Conservation (phyloP, 2,797 vertebrate species). For the Sparus aurata region DNA sequence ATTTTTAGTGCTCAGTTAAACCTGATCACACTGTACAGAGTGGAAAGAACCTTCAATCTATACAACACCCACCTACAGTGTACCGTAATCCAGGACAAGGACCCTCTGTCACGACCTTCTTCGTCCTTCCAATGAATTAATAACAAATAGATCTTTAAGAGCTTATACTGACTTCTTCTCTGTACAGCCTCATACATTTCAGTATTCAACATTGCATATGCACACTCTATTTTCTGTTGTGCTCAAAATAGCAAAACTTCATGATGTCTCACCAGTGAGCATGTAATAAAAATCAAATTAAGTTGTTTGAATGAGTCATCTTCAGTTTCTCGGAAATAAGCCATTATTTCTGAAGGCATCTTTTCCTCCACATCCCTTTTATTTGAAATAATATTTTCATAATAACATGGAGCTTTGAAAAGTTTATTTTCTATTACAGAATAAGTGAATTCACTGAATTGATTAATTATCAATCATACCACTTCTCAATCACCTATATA, state of each 20-base stretch:
- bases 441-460: no score
- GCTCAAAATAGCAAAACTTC: background rate
- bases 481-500: no score
- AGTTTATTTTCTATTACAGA: background rate
- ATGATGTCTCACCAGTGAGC: background rate
- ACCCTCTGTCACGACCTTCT: background rate
- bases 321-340: background rate
- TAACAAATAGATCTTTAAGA: background rate
- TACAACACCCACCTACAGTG: no score
- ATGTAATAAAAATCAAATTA: background rate
- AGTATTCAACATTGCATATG: background rate
- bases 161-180: no score
- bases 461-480: no score
- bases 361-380: background rate
- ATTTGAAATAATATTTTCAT: background rate
- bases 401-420: background rate
- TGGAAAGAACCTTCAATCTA: conserved; percentile 3
- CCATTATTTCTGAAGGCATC: background rate
- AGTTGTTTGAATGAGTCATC: background rate
- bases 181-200: background rate
- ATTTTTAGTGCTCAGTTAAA: background rate
- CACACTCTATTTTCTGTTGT: background rate
- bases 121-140: background rate
- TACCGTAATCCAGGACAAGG: background rate
- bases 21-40: background rate